phyloP scores from a whole-genome alignment of 2,113 vertebrate species.

The Dipodomys spectabilis region DNA sequence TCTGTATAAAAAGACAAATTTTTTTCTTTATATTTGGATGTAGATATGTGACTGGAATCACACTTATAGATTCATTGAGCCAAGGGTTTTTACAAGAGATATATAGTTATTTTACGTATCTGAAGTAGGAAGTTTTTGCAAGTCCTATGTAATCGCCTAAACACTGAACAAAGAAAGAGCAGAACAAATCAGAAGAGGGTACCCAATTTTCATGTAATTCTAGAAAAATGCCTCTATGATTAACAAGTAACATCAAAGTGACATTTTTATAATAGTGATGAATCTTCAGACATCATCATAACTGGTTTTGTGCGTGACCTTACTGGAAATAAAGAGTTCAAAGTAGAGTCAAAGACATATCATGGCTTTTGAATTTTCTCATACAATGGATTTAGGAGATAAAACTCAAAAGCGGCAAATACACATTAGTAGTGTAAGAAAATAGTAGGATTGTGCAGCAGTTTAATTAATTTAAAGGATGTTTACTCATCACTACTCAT shows the following conservation, averaged over 20 bases:
- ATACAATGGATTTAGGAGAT: not conserved
- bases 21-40: not conserved
- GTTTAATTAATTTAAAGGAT: not conserved
- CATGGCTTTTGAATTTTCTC: not conserved
- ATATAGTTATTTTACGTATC: not conserved
- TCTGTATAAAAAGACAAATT: not conserved
- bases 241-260: slow-evolving; percentile 55
- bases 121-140: slow-evolving; percentile 27
- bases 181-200: slow-evolving; percentile 11
- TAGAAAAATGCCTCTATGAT: slow-evolving; percentile 41
- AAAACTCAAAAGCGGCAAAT: not conserved
- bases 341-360: not conserved
- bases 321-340: slow-evolving; percentile 26
- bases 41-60: not conserved
- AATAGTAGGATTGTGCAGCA: not conserved
- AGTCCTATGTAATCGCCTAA: slow-evolving; percentile 44
- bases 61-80: not conserved
- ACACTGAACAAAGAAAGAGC: slow-evolving; percentile 8
- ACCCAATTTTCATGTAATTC: slow-evolving; percentile 24
- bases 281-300: slow-evolving; percentile 19
- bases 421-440: not conserved
- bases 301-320: not conserved
- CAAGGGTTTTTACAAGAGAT: not conserved
- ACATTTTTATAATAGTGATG: slow-evolving; percentile 47
- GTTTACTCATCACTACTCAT: not conserved